A percentile compares a stretch with the other conserved stretches of the same genome.
Evolutionary conservation across 2,888 invertebrate species (phyloP).

Genomic region (Euspilapteryx auroguttella): DNA sequence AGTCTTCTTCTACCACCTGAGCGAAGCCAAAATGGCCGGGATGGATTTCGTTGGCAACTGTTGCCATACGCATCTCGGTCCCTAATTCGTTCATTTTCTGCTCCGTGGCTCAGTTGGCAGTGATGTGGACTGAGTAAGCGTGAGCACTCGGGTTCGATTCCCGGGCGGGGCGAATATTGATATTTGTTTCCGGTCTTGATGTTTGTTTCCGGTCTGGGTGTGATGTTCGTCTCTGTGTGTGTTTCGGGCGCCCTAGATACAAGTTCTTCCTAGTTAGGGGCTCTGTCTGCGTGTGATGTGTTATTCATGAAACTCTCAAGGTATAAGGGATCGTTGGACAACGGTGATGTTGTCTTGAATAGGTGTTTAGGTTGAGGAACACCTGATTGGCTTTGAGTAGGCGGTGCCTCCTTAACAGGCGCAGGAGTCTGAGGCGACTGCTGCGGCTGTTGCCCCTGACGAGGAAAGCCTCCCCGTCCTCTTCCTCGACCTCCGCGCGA

Average conservation of each 20-base stretch:
- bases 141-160: no score
- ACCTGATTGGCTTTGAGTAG: neutral
- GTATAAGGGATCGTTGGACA: conserved; percentile 3
- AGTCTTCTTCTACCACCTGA: neutral
- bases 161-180: no score
- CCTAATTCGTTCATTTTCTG: no score
- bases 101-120: no score
- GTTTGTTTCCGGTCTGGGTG: no score
- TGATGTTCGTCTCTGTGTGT: no score
- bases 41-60: conserved; percentile 6
- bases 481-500: neutral
- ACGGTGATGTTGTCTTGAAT: neutral
- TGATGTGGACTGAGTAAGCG: no score
- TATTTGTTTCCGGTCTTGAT: no score
- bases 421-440: neutral
- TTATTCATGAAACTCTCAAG: conserved; percentile 7
- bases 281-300: no score
- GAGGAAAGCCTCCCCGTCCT: neutral
- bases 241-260: no score
- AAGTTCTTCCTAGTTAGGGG: no score
- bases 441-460: neutral
- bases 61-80: conserved; percentile 8
- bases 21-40: conserved; percentile 7
- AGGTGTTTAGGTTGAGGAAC: conserved; percentile 1
- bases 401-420: neutral